Conservation (phyloP, 2,797 vertebrate species). For the Botia almorhae region DNA sequence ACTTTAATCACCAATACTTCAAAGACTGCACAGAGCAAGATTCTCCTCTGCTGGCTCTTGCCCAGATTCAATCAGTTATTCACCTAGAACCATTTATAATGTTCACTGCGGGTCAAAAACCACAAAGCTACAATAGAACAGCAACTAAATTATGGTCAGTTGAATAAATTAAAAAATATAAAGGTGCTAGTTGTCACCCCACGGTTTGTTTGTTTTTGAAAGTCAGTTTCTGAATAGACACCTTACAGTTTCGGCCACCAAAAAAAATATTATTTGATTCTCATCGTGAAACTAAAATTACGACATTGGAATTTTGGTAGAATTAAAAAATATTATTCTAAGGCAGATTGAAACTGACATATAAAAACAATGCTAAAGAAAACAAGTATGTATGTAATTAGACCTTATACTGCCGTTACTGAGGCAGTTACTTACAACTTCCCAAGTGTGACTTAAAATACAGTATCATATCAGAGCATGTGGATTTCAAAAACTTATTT, state of each 20-base stretch:
- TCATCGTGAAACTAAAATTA: too few relatives aligned
- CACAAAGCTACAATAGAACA: neutral
- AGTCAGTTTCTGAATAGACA: too few relatives aligned
- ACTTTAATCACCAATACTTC: neutral
- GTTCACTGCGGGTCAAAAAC: neutral
- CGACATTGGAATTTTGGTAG: neutral
- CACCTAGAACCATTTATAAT: constrained; percentile 13
- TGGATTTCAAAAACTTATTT: neutral
- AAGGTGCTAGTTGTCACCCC: too few relatives aligned
- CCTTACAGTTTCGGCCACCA: too few relatives aligned
- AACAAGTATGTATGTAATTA: neutral
- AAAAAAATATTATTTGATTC: too few relatives aligned
- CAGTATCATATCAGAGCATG: neutral
- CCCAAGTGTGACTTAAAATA: neutral
- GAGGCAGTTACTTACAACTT: neutral
- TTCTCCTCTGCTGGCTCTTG: neutral
- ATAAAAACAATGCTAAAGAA: neutral
- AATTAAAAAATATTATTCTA: neutral
- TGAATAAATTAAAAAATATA: neutral
- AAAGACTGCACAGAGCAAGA: neutral
- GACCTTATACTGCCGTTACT: neutral
- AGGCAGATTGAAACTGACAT: neutral
- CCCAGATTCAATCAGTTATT: constrained; percentile 29
- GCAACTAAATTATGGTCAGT: constrained; percentile 15
- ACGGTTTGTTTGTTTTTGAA: too few relatives aligned